Base-by-base conservation (phyloP, 92 coral and sea anemone species). In the Blastomussa wellsi region DNA sequence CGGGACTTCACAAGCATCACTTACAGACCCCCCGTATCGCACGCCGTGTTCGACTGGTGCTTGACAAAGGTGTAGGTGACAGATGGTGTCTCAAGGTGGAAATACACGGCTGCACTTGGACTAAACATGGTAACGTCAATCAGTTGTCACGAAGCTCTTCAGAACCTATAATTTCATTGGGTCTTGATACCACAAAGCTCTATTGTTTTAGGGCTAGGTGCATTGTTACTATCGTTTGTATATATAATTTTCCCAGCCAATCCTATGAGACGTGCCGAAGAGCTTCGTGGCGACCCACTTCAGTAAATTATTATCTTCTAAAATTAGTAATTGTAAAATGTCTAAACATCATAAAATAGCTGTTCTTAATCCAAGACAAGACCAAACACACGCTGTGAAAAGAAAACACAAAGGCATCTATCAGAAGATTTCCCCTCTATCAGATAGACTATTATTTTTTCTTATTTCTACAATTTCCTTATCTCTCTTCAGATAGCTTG, bases 1-100 rank as follows among this genome's bases (percentile, higher is more conserved):
- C 92, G 6, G 77, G 84, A 19, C 49, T 70, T 44, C 84, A 93
- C 72, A 77, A 83, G 51, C 92, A 89, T 65, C 69, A 78, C 11
- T 78, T 94, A 28, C 85, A 87, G 60, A 81, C 98, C 5, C 95
- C 99, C 16, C 99, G 92, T 70, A 93, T 92, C 33, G 94, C 94
- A 44, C 96, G 99, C 29, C 91, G 88, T 76, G 87, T 96, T n/a
- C 94, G 97, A 37, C 86, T 96, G 31, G 93, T 92, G 42, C 74
- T 87, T 55, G 82, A 87, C 51, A 85, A 90, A 32, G 98, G 95
- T 6, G 91, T 76, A 4, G 97, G 93, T 22, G 85, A 89, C 41
- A 90, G 84, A 31, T 93, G 93, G 92, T 96, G 99, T 78, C 78
- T 94, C 38, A 91, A 90, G 60, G 91, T 94, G 52, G 99, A 96